phyloP scores from a whole-genome alignment of 2,797 vertebrate species.

The Arctocebus calabarensis region DNA sequence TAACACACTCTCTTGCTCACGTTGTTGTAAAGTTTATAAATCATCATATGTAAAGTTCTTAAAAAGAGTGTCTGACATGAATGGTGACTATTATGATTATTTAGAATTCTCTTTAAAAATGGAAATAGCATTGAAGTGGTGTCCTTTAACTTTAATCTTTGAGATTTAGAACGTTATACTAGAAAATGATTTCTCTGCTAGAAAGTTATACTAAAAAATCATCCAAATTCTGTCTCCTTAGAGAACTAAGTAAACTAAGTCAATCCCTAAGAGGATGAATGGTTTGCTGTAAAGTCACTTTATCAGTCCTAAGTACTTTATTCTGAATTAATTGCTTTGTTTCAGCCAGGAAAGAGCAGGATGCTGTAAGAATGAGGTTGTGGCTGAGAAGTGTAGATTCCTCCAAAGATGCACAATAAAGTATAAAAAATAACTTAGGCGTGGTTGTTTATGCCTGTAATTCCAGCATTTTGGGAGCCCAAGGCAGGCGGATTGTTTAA shows the following conservation, averaged over 20 bases:
- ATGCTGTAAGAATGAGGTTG: not conserved
- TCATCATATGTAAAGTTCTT: not conserved
- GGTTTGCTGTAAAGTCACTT: not conserved
- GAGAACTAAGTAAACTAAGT: conserved; percentile 29
- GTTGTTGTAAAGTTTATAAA: conserved; percentile 10
- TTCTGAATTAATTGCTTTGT: not conserved
- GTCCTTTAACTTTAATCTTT: not conserved
- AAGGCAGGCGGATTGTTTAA: not conserved
- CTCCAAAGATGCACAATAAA: not conserved
- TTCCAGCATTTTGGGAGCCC: not conserved
- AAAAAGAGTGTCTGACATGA: not conserved
- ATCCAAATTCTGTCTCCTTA: conserved; percentile 12
- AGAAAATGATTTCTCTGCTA: conserved; percentile 24
- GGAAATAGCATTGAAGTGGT: not conserved
- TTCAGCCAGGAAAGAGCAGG: conserved; percentile 3
- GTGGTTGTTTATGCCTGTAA: not conserved
- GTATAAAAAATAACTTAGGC: not conserved
- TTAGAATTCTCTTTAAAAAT: conserved; percentile 47
- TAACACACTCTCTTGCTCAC: not conserved
- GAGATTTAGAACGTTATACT: not conserved
- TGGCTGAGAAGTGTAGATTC: not conserved
- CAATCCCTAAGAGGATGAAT: not conserved
- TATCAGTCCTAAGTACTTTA: not conserved
- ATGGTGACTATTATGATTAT: not conserved
- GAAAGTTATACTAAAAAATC: not conserved